A percentile compares a stretch with the other conserved stretches of the same genome.
These are phyloP conservation scores for Lasius fuliginosus DNA, from an alignment of 2,888 invertebrate species.

Conservation along the genomic window DNA sequence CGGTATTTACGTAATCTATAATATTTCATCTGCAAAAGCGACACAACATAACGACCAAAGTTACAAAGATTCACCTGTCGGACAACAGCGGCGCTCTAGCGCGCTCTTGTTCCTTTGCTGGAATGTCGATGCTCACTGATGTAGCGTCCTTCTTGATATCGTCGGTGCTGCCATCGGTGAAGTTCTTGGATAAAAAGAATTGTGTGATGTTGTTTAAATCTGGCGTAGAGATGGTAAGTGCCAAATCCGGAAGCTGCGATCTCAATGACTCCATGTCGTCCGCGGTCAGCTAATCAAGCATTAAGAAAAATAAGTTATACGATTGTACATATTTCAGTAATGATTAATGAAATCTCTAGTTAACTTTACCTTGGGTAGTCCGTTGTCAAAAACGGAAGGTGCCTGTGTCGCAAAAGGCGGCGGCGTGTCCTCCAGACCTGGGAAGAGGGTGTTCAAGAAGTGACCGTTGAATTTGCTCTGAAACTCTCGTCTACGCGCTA, in stretches of 20 bases:
- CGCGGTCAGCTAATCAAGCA: conserved; percentile 83
- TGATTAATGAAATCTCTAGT: background rate
- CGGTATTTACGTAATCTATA: background rate
- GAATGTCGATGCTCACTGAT: conserved; percentile 78
- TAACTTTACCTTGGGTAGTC: conserved; percentile 89
- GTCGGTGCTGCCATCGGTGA: conserved; percentile 80
- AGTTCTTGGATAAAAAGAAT: conserved; percentile 89
- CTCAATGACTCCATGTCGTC: conserved; percentile 90
- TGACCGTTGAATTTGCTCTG: conserved; percentile 93
- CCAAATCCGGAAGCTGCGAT: conserved; percentile 90
- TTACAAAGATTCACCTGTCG: conserved; percentile 79
- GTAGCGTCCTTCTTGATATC: conserved; percentile 80
- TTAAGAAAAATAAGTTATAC: conserved; percentile 29
- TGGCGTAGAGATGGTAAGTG: conserved; percentile 89
- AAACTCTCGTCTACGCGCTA: conserved; percentile 92
- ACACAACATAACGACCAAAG: background rate
- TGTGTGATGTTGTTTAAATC: conserved; percentile 91
- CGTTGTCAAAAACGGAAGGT: conserved; percentile 92
- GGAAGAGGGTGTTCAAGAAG: conserved; percentile 94
- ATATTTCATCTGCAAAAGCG: background rate
- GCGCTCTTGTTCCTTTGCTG: conserved; percentile 76
- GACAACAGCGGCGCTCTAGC: conserved; percentile 76
- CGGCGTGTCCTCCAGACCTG: conserved; percentile 95
- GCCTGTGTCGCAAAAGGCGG: conserved; percentile 93
- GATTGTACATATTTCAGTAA: background rate